These are phyloP conservation scores for Ceratoteleas bidentatus DNA, from an alignment of 1,140 invertebrate genomes.

Conservation along the genomic window DNA sequence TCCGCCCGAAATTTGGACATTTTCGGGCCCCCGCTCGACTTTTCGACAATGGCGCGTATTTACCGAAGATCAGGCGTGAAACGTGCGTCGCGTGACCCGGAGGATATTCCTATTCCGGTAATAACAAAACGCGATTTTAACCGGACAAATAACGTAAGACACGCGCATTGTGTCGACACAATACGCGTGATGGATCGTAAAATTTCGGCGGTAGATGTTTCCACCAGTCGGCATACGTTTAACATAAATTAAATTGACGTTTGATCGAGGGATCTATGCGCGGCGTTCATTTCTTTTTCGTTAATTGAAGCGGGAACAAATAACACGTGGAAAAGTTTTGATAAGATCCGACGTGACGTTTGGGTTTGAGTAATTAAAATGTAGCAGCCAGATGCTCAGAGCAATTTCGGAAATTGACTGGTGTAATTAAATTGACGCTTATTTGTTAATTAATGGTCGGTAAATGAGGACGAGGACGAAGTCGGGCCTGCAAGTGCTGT, in stretches of 20 bases:
- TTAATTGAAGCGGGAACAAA: neutral
- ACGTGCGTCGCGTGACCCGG: constrained; percentile 23
- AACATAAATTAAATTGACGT: constrained; percentile 7
- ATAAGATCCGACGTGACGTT: neutral
- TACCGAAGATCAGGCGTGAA: constrained; percentile 15
- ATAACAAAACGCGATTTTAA: constrained; percentile 20
- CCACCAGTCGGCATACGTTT: constrained; percentile 6
- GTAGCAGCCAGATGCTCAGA: too few species aligned
- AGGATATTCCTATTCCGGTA: constrained; percentile 12
- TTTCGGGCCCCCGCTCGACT: constrained; percentile 5
- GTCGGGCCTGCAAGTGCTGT: too few species aligned
- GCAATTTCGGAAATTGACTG: too few species aligned
- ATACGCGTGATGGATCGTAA: constrained; percentile 17
- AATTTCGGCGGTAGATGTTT: constrained; percentile 15
- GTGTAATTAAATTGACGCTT: too few species aligned
- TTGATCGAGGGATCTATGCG: neutral
- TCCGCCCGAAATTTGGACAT: constrained; percentile 5
- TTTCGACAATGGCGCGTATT: constrained; percentile 18
- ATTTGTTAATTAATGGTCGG: too few species aligned
- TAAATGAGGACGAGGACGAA: too few species aligned
- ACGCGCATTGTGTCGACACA: constrained; percentile 4
- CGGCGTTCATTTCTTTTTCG: neutral
- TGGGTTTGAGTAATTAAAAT: too few species aligned
- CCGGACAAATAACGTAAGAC: constrained; percentile 1
- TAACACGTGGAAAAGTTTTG: neutral